Base-by-base conservation (phyloP, 2,888 invertebrate species). In the Chymomyza fuscimana region DNA sequence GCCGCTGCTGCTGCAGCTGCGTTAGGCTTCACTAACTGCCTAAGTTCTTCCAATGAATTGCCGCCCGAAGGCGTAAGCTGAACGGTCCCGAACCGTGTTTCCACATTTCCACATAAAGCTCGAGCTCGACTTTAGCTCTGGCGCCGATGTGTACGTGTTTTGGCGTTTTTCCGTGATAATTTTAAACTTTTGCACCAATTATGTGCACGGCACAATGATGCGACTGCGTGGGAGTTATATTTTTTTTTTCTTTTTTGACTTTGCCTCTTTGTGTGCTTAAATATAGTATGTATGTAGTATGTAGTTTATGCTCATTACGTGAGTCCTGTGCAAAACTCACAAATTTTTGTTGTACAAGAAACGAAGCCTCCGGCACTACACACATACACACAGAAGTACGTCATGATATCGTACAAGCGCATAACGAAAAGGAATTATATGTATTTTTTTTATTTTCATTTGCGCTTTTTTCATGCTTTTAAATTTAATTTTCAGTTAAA, bases 151-250 rank as follows among this genome's bases (percentile, higher is more conserved):
- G 40, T 86, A 86, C 83, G 83, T 83, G 83, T 83, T 83, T 81
- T 84, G 80, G 79, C 86, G 82, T 84, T 82, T 74, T 83, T 86
- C 83, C 83, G 83, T 83, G 83, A 86, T 83, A 83, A 86, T 83
- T 86, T 83, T 84, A 83, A 83, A 83, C 83, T 83, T 83, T 83
- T 83, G 84, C 86, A 83, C 83, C 83, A 83, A 83, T 83, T 83
- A 83, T 83, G 84, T 83, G 86, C 83, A 83, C 80, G 83, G 77
- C 86, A 81, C 54, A 70, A 25, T 54, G 50, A 22, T 19, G 67
- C 61, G 66, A 65, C 73, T 68, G 76, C 66, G 73, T 71, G 54
- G 36, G 66, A 67, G 78, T 65, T 73, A 60, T 51, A 2, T 51
- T 51, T 51, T 51, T 51, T 51, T 7, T 51, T 15, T 15, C 9